Base-by-base conservation (phyloP, 2,888 invertebrate species). In the Amphipyra berbera region DNA sequence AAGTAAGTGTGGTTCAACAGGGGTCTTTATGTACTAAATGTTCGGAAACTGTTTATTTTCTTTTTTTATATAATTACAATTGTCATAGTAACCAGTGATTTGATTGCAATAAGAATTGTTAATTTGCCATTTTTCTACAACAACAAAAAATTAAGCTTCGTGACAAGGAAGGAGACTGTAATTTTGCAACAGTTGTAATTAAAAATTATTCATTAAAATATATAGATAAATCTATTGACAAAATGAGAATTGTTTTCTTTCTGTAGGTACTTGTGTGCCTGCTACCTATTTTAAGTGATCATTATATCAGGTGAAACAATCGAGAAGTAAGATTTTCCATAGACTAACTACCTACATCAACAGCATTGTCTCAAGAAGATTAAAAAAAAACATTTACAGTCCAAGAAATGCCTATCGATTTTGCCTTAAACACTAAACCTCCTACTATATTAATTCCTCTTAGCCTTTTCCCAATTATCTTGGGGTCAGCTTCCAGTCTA, bases 161-260 rank as follows among this genome's bases (percentile, higher is more conserved):
- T 86, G 77, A 85, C 87, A 82, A 81, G 81, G 80, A 86, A 76
- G 83, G 90, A 90, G 90, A 91, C 88, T 91, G 92, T 92, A 91
- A 88, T 81, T 87, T 85, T 88, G 87, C 88, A 84, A 90, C 91
- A 92, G 87, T 90, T 95, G 93, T 94, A 93, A 89, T 92, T 93
- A 90, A 92, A 86, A 92, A 91, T 90, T 94, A 94, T 94, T 94
- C 94, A 95, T 93, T 94, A 92, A 94, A 95, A 93, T 94, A 94
- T 93, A 95, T 94, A 94, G 94, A 95, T 94, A 94, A 95, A 94
- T 94, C 94, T 95, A 95, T 95, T 95, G 94, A 95, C 88, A 90
- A 90, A 88, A 90, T 84, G 68, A 82, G 73, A 70, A 81, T 88
- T 87, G 88, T 89, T 91, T 91, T 78, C 78, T 82, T 88, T 72